Evolutionary conservation across 2,797 vertebrate genomes (phyloP).

Genomic region (Lagodon rhomboides): DNA sequence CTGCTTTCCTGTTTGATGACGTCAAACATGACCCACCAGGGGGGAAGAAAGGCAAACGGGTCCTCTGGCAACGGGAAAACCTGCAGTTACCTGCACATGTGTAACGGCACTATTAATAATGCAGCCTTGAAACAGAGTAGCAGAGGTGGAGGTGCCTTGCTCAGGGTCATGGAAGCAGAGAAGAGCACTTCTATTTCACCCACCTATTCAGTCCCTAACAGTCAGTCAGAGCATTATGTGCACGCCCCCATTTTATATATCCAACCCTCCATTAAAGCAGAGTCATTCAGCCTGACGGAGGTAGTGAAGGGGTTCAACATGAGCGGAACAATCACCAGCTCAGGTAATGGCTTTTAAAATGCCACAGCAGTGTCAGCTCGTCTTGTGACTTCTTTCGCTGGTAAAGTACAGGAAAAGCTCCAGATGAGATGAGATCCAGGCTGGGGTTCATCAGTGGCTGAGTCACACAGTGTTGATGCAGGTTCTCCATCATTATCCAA

Average conservation of each 20-base stretch:
- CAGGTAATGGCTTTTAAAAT: slow-evolving; percentile 47
- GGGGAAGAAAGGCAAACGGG: too few relatives aligned
- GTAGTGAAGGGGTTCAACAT: not conserved
- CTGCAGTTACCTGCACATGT: too few relatives aligned
- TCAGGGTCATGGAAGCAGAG: not conserved
- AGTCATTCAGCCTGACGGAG: slow-evolving; percentile 8
- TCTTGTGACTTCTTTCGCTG: slow-evolving; percentile 7
- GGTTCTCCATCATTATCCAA: slow-evolving; percentile 13
- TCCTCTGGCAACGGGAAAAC: too few relatives aligned
- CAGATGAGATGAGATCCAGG: slow-evolving; percentile 8
- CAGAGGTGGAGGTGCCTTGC: not conserved
- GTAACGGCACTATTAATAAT: too few relatives aligned
- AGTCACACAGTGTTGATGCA: slow-evolving; percentile 20
- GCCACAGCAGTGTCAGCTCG: slow-evolving; percentile 4
- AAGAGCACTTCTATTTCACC: not conserved
- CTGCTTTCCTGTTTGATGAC: too few relatives aligned
- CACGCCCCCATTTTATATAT: not conserved
- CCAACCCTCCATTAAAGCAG: slow-evolving; percentile 2
- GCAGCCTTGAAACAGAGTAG: not conserved
- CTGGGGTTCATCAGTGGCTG: slow-evolving; percentile 11
- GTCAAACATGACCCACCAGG: too few relatives aligned
- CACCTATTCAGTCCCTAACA: not conserved
- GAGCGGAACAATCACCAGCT: slow-evolving; percentile 1
- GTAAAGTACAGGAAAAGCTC: not conserved
- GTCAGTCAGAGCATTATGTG: not conserved